Evolutionary conservation across 1,140 invertebrate species (phyloP).

Genomic region (Pteromalus puparum): DNA sequence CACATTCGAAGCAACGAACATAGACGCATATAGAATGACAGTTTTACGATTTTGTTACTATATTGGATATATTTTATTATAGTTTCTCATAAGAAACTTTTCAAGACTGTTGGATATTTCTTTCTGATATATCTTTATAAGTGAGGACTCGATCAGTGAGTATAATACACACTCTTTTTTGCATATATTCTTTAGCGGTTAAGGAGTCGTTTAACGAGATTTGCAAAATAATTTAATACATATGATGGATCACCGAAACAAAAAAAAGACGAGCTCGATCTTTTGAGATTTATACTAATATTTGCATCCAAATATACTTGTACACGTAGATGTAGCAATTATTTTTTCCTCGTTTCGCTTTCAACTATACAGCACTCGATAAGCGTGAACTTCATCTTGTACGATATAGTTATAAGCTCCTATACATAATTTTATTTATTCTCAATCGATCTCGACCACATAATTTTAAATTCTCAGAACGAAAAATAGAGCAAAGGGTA

Average conservation of each 20-base stretch:
- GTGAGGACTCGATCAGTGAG: not conserved
- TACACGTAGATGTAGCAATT: not conserved
- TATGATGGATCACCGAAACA: not conserved
- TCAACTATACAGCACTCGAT: too few species aligned
- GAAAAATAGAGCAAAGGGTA: conserved; percentile 9
- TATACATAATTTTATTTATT: not conserved
- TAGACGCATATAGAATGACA: conserved; percentile 33
- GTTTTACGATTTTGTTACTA: not conserved
- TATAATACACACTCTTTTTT: not conserved
- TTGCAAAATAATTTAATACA: not conserved
- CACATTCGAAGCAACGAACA: conserved; percentile 35
- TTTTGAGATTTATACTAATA: not conserved
- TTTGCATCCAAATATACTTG: not conserved
- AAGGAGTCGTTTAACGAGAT: not conserved
- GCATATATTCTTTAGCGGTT: not conserved
- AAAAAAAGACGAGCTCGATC: not conserved
- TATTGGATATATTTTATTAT: not conserved
- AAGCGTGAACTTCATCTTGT: not conserved
- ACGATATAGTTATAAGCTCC: not conserved
- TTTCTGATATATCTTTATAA: not conserved
- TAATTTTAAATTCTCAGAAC: not conserved
- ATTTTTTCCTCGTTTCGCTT: not conserved
- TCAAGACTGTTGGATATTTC: not conserved
- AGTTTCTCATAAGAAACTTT: not conserved
- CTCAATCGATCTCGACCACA: not conserved